These are phyloP conservation scores for Triplophysa dalaica DNA, from an alignment of 2,113 vertebrate genomes.

Conservation along the genomic window DNA sequence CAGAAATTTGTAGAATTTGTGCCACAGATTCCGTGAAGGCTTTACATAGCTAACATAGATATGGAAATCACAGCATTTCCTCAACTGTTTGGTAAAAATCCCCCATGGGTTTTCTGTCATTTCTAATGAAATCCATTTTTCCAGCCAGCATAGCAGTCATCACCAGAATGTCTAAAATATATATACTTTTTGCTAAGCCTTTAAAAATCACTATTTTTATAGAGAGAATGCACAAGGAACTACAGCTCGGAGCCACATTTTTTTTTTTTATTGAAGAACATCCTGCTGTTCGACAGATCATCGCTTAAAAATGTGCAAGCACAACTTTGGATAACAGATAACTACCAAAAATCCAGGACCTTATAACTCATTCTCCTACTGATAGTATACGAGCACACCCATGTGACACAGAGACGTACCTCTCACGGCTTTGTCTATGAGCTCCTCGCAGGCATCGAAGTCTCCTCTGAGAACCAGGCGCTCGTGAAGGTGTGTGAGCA, in stretches of 20 bases:
- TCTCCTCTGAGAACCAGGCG: slow-evolving; percentile 93
- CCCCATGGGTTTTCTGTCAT: no score
- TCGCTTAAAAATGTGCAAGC: no score
- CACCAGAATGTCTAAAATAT: no score
- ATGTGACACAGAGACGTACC: slow-evolving; percentile 71
- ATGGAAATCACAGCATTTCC: not conserved
- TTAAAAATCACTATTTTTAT: no score
- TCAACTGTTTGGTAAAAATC: not conserved
- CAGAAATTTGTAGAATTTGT: not conserved
- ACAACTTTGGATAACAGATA: no score
- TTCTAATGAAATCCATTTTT: no score
- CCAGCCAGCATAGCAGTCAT: no score
- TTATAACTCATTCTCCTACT: slow-evolving; percentile 1
- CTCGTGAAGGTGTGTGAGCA: slow-evolving; percentile 96
- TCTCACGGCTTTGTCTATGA: slow-evolving; percentile 97
- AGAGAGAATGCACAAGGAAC: not conserved
- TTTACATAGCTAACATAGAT: not conserved
- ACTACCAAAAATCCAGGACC: no score
- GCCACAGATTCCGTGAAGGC: not conserved
- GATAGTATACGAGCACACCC: not conserved
- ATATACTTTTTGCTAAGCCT: no score
- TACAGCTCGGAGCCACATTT: not conserved
- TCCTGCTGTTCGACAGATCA: no score
- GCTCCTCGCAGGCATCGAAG: slow-evolving; percentile 94
- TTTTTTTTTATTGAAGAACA: no score